Base-by-base conservation (phyloP, 2,113 vertebrate genomes). In the Pangasianodon gigas region DNA sequence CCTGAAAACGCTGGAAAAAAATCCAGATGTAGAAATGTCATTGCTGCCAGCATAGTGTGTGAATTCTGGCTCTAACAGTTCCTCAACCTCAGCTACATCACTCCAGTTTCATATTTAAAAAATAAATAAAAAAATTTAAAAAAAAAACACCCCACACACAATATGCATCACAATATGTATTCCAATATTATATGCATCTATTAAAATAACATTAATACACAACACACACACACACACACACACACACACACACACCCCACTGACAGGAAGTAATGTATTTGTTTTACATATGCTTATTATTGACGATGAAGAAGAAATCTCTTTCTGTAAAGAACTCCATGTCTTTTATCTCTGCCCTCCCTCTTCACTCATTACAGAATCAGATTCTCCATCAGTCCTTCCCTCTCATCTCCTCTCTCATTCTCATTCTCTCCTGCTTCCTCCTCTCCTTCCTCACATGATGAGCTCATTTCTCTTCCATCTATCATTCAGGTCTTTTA, bases 381-480 rank as follows among this genome's bases (percentile, higher is more conserved):
- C 79, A n/a, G 29, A n/a, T 52, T n/a, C 48, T 52, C 79, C 48
- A 81, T 82, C 80, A 37, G n/a, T 37, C 52, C 52, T 54, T 56
- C 51, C 29, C 48, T 32, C 80, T 82, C 51, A 1, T 54, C 51
- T 54, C 19, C 29, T 54, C 16, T 19, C 46, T 58, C 82, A 26
- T 41, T 84, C 37, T 44, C 32, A 84, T 60, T 41, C 32, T 11
- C 82, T 84, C 82, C 19, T 1, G 5, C 16, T 60, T 84, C 18
- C 81, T 83, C 29, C 26, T n/a, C 77, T 54, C 48, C 79, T 81
- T 32, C 48, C 79, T 60, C 56, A 60, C 32, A 41, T 29, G 18
- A 44, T 60, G 9, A 84, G 82, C 82, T 60, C 54, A 26, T 60
- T 84, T 84, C 82, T 84, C 82, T 60, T 84, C 82, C 82, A 60